Conservation (phyloP, 1,140 invertebrate species). For the Vanessa atalanta region DNA sequence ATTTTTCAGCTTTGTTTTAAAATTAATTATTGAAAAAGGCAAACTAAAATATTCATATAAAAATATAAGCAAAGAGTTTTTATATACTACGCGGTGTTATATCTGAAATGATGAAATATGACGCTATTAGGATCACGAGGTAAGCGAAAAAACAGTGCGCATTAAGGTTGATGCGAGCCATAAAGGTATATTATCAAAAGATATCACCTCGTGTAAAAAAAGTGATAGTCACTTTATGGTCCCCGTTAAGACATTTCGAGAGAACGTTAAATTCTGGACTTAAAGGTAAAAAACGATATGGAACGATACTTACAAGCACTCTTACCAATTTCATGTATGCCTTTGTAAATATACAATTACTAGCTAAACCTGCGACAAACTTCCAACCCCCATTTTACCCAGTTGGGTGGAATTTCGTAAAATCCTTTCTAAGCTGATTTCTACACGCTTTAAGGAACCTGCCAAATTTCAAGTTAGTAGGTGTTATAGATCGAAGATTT, state of each 20-base stretch:
- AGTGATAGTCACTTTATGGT: constrained; percentile 20
- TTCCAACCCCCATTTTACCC: no score
- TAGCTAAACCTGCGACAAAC: no score
- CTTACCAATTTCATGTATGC: neutral
- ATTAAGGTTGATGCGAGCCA: constrained; percentile 5
- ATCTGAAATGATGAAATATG: constrained; percentile 21
- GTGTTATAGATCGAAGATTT: no score
- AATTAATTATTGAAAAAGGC: neutral
- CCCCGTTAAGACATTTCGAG: constrained; percentile 7
- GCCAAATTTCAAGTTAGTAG: no score
- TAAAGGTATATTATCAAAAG: constrained; percentile 23
- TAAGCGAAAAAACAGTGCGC: constrained; percentile 10
- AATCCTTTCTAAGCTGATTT: no score
- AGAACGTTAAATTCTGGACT: constrained; percentile 13
- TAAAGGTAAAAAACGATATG: neutral
- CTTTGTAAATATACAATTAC: no score
- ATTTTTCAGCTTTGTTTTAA: neutral
- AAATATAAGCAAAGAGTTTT: neutral
- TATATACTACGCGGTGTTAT: constrained; percentile 4
- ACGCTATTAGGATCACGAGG: constrained; percentile 12
- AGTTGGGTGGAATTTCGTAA: no score
- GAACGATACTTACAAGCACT: neutral
- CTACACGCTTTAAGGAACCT: no score
- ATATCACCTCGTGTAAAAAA: constrained; percentile 18
- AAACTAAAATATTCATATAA: neutral